These are phyloP conservation scores for Sepiola atlantica DNA, from an alignment of 2,888 invertebrate genomes.

Conservation along the genomic window DNA sequence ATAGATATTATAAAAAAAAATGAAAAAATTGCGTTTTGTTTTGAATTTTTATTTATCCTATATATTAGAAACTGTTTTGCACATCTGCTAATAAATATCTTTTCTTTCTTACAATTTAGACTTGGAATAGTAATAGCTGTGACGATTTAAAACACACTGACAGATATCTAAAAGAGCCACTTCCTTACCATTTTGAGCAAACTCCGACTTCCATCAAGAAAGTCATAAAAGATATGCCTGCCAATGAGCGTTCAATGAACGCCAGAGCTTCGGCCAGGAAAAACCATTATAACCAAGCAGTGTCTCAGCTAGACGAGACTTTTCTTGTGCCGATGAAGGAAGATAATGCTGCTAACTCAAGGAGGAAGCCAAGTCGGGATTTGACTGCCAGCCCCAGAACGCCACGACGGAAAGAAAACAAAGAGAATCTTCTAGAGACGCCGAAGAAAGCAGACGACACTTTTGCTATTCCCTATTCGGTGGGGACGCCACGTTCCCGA, in stretches of 20 bases:
- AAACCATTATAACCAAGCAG: background rate
- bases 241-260: background rate
- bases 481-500: slow-evolving; percentile 24
- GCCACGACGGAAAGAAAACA: slow-evolving; percentile 53
- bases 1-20: too few species aligned
- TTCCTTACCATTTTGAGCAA: slow-evolving; percentile 34
- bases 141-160: background rate
- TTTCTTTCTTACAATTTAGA: background rate
- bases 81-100: too few species aligned
- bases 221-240: background rate
- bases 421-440: slow-evolving; percentile 49
- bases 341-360: background rate
- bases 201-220: slow-evolving; percentile 37
- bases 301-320: background rate
- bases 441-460: slow-evolving; percentile 53
- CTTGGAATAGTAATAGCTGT: background rate
- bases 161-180: background rate
- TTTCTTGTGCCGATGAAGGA: background rate
- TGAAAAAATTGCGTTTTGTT: too few species aligned
- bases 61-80: too few species aligned
- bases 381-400: slow-evolving; percentile 68
- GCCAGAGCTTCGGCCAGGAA: background rate
- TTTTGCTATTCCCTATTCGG: background rate
- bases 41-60: too few species aligned
- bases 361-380: slow-evolving; percentile 4